These are phyloP conservation scores for Ditylenchus dipsaci DNA, from an alignment of 1,140 invertebrate genomes.

Conservation along the genomic window DNA sequence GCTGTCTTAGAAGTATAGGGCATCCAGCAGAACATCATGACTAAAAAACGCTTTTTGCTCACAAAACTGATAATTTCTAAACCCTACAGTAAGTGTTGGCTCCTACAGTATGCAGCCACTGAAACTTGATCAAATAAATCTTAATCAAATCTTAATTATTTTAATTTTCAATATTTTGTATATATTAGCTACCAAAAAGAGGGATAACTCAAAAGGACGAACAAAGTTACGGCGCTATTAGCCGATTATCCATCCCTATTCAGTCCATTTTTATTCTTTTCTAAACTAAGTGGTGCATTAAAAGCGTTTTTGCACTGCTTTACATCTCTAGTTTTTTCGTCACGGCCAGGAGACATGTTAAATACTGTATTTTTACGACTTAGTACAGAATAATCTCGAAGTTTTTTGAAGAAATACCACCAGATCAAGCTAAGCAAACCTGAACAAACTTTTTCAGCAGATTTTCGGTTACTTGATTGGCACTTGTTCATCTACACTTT, in stretches of 20 bases:
- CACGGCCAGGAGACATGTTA: conserved; percentile 6
- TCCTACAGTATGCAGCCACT: conserved; percentile 71
- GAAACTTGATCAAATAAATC: no score
- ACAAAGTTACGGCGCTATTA: conserved; percentile 62
- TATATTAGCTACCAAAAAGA: conserved; percentile 66
- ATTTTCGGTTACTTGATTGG: no score
- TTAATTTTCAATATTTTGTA: neutral
- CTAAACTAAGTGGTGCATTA: neutral
- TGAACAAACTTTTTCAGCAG: conserved; percentile 48
- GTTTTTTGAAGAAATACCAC: conserved; percentile 60
- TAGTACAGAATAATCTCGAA: conserved; percentile 22
- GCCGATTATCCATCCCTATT: neutral
- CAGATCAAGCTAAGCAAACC: conserved; percentile 64
- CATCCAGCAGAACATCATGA: conserved; percentile 70
- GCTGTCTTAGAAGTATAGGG: conserved; percentile 73
- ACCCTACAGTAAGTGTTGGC: conserved; percentile 68
- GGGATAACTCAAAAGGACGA: conserved; percentile 63
- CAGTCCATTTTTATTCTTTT: neutral
- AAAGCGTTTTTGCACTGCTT: neutral
- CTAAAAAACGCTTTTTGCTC: neutral
- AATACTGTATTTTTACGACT: conserved; percentile 13
- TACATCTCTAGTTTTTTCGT: neutral
- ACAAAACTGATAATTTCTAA: no score
- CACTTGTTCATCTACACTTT: no score
- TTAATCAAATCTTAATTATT: conserved; percentile 60